phyloP scores from a whole-genome alignment of 2,113 vertebrate genomes.

The Willisornis vidua region DNA sequence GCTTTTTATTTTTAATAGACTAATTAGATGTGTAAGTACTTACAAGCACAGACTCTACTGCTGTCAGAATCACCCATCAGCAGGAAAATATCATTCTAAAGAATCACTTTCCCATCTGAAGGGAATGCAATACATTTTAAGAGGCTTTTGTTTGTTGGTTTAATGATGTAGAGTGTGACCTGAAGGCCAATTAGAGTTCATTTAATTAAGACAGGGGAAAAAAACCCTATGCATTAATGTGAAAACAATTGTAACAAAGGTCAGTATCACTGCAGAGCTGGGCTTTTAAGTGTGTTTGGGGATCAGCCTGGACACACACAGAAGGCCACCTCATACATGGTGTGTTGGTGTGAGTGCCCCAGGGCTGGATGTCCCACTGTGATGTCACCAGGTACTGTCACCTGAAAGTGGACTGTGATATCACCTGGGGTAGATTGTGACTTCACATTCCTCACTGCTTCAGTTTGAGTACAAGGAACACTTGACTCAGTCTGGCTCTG shows the following conservation, averaged over 20 bases:
- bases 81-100: not conserved
- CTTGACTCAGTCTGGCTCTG: not conserved
- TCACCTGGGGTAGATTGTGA: not conserved
- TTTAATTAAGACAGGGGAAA: not conserved
- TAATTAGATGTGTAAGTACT: not conserved
- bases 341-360: not conserved
- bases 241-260: not conserved
- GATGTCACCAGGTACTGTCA: not conserved
- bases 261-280: not conserved
- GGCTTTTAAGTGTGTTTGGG: fast-evolving
- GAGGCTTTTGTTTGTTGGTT: not conserved
- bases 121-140: not conserved
- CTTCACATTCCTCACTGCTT: not conserved
- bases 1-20: not conserved
- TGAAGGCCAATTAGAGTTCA: not conserved
- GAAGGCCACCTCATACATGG: not conserved
- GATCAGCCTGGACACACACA: not conserved
- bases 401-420: not conserved
- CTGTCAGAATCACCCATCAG: not conserved
- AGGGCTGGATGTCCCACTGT: not conserved
- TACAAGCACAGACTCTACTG: not conserved
- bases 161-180: not conserved
- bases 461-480: not conserved
- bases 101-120: not conserved
- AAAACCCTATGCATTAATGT: not conserved